These are phyloP conservation scores for Noctua pronuba DNA, from an alignment of 2,888 invertebrate genomes.

Conservation along the genomic window DNA sequence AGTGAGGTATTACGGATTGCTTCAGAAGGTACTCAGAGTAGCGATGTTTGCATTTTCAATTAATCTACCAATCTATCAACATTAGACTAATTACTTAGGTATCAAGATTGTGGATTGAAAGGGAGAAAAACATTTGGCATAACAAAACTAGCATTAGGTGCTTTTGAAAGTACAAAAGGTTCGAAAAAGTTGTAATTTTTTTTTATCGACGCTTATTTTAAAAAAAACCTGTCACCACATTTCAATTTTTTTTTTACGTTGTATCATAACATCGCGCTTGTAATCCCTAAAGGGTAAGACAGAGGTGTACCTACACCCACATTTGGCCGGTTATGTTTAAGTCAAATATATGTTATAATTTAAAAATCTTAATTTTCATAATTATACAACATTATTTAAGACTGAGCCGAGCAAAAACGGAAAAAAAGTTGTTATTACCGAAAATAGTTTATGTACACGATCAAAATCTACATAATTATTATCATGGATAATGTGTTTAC, in stretches of 20 bases:
- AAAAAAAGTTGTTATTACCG: no score
- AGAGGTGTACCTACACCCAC: background rate
- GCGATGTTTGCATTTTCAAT: background rate
- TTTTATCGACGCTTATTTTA: background rate
- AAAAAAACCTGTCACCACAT: background rate
- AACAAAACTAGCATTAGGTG: background rate
- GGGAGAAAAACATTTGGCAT: background rate
- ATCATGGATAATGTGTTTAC: no score
- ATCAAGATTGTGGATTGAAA: background rate
- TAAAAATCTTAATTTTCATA: background rate
- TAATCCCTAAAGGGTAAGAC: background rate
- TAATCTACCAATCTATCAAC: background rate
- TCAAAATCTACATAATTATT: no score
- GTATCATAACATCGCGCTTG: background rate
- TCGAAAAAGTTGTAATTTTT: no score
- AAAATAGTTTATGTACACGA: no score
- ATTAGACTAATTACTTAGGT: background rate
- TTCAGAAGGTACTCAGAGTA: conserved; percentile 26
- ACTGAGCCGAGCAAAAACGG: no score
- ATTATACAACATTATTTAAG: background rate
- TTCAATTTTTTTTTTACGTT: background rate
- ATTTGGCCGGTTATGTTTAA: no score
- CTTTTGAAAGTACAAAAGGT: background rate
- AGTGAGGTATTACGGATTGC: conserved; percentile 13
- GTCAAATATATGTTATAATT: background rate